These are phyloP conservation scores for Aeoliscus strigatus DNA, from an alignment of 2,797 vertebrate genomes.

Conservation along the genomic window DNA sequence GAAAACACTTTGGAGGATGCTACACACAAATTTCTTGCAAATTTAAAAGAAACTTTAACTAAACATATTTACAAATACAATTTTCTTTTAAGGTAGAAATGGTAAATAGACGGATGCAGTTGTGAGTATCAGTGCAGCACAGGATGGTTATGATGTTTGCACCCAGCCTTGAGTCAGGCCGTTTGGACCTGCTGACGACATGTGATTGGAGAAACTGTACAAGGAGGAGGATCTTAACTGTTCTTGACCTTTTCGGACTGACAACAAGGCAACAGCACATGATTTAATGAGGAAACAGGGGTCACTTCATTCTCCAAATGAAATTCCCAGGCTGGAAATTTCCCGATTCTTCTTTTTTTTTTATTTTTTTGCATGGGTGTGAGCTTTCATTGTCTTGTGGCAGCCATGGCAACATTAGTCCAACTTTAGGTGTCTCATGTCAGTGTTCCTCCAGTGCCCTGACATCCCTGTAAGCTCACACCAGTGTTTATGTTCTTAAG, in stretches of 20 bases:
- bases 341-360: no score
- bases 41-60: no score
- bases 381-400: conserved; percentile 42
- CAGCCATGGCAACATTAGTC: conserved; percentile 38
- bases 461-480: conserved; percentile 55
- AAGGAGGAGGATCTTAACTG: conserved; percentile 21
- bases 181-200: no score
- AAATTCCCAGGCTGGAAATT: conserved; percentile 46
- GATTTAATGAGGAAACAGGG: conserved; percentile 33
- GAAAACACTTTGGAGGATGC: no score
- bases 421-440: conserved; percentile 40
- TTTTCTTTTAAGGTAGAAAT: no score
- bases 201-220: no score
- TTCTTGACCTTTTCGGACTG: conserved; percentile 21
- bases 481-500: conserved; percentile 70
- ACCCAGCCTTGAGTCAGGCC: no score
- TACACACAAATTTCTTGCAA: no score
- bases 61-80: no score
- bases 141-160: no score
- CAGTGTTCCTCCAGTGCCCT: conserved; percentile 36
- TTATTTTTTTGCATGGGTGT: conserved; percentile 21
- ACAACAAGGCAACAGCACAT: conserved; percentile 9
- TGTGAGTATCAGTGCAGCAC: no score
- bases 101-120: no score
- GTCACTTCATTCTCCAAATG: conserved; percentile 24